Conservation (phyloP, 2,888 invertebrate genomes). For the Drosophila suboccidentalis region DNA sequence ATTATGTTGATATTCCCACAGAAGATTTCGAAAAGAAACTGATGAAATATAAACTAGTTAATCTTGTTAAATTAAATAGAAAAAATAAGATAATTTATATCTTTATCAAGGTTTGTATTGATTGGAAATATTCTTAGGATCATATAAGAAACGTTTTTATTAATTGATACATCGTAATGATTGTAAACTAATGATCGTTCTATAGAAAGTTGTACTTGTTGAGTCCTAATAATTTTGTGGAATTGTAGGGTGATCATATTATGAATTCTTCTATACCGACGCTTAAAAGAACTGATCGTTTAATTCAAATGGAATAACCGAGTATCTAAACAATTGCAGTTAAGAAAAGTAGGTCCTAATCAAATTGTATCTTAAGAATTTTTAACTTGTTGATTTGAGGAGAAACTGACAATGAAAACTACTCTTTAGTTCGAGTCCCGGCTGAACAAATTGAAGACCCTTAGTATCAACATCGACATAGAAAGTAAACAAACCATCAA, state of each 20-base stretch:
- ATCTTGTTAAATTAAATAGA: background rate
- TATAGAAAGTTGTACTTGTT: no score
- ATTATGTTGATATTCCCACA: conserved; percentile 17
- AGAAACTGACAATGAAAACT: background rate
- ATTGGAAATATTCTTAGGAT: background rate
- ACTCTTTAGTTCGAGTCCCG: conserved; percentile 2
- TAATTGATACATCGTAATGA: no score
- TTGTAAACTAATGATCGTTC: no score
- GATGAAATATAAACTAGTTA: background rate
- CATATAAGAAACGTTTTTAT: no score
- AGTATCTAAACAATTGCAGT: background rate
- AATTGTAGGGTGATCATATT: background rate
- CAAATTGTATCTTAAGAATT: background rate
- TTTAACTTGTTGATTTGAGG: conserved; percentile 12
- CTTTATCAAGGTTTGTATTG: no score
- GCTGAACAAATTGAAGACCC: conserved; percentile 43
- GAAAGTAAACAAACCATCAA: conserved; percentile 66
- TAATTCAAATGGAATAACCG: background rate
- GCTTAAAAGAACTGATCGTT: background rate
- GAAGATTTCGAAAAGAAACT: background rate
- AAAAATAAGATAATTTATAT: background rate
- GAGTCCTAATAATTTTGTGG: no score
- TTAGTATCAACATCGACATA: conserved; percentile 11
- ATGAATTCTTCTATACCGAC: background rate
- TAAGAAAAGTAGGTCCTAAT: background rate